phyloP scores from a whole-genome alignment of 2,113 vertebrate genomes.

The Uria lomvia region DNA sequence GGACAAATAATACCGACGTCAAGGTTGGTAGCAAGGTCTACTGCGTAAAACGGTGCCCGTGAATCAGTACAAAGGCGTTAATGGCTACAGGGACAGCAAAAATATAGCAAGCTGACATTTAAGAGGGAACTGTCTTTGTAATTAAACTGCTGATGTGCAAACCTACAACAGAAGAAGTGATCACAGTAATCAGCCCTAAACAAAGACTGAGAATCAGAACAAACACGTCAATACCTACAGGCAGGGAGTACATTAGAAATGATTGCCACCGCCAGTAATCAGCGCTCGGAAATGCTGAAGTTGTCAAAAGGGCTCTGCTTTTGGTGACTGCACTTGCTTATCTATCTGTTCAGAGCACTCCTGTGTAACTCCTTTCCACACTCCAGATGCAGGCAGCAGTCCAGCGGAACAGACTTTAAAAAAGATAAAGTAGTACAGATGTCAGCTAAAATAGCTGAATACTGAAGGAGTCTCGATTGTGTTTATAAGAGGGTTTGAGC shows the following conservation, averaged over 20 bases:
- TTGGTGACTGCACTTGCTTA: constrained; percentile 7
- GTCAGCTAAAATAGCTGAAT: constrained; percentile 38
- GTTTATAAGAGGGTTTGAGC: constrained; percentile 7
- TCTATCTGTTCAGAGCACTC: constrained; percentile 16
- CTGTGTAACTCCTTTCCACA: constrained; percentile 2
- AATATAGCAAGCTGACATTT: constrained; percentile 61
- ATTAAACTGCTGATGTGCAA: constrained; percentile 59
- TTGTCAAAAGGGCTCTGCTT: not conserved
- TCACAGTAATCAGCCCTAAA: constrained; percentile 34
- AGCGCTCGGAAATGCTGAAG: constrained; percentile 40
- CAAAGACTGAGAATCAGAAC: constrained; percentile 44
- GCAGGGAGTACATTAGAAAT: constrained; percentile 45
- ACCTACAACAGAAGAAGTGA: constrained; percentile 31
- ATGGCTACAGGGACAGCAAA: constrained; percentile 37
- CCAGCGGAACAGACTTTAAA: not conserved
- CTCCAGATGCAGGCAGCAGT: not conserved
- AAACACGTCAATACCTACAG: constrained; percentile 34
- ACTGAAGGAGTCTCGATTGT: not conserved
- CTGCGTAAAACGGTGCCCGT: not conserved
- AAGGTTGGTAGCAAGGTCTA: constrained; percentile 43
- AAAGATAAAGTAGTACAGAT: constrained; percentile 40
- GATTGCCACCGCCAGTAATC: not conserved
- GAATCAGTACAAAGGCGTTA: constrained; percentile 32
- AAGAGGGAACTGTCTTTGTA: constrained; percentile 30
- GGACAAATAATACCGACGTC: constrained; percentile 1